These are phyloP conservation scores for Melanostigma gelatinosum DNA, from an alignment of 2,113 vertebrate genomes.

Conservation along the genomic window DNA sequence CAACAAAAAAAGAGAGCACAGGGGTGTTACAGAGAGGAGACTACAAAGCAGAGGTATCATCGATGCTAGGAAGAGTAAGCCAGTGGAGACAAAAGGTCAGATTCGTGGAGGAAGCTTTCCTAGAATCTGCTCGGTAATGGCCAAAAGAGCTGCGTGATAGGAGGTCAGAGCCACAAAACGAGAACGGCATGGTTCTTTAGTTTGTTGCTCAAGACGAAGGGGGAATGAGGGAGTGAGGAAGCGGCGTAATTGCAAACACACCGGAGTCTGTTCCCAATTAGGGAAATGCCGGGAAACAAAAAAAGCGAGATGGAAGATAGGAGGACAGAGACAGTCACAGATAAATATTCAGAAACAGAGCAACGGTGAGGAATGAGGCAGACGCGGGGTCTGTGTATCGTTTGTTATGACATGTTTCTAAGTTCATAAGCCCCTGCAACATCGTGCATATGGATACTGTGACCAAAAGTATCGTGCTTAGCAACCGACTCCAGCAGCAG, in stretches of 20 bases:
- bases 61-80: background rate
- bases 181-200: constrained; percentile 61
- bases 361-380: constrained; percentile 30
- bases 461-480: constrained; percentile 12
- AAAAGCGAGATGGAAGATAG: constrained; percentile 68
- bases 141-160: constrained; percentile 20
- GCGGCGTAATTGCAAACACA: constrained; percentile 82
- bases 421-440: constrained; percentile 21
- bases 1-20: background rate
- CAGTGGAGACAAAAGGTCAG: background rate
- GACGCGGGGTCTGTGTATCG: constrained; percentile 38
- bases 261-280: constrained; percentile 82
- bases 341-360: constrained; percentile 39
- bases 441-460: constrained; percentile 11
- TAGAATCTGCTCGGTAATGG: constrained; percentile 15
- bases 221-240: constrained; percentile 78
- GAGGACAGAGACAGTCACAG: constrained; percentile 56
- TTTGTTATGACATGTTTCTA: constrained; percentile 54
- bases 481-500: constrained; percentile 44
- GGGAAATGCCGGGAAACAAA: constrained; percentile 62
- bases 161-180: constrained; percentile 38
- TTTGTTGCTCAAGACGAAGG: constrained; percentile 46
- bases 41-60: background rate
- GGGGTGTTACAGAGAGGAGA: constrained; percentile 9
- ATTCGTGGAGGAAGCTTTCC: constrained; percentile 14